Percentiles rank a stretch among this genome's conserved stretches.
Conservation (phyloP, 2,888 invertebrate species). For the Diaprepes abbreviatus region DNA sequence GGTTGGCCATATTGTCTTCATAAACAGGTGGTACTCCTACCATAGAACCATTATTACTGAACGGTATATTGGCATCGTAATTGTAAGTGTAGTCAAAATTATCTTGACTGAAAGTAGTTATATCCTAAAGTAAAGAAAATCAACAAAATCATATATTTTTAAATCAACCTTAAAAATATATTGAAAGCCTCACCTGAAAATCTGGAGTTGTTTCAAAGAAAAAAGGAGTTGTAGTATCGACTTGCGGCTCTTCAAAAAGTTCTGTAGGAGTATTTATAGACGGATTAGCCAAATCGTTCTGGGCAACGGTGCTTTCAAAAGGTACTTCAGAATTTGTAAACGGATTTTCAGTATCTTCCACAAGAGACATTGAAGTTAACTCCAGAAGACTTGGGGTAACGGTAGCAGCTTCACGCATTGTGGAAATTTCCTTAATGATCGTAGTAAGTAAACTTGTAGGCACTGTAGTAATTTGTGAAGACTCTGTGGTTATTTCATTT, state of each 20-base stretch:
- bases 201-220: constrained; percentile 33
- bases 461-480: too few relatives aligned
- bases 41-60: constrained; percentile 25
- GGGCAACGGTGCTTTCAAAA: neutral
- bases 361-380: constrained; percentile 4
- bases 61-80: constrained; percentile 25
- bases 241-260: constrained; percentile 2
- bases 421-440: neutral
- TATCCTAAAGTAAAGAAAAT: constrained; percentile 13
- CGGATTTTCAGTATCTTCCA: neutral
- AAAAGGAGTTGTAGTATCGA: constrained; percentile 39
- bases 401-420: neutral
- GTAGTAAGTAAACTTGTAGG: too few relatives aligned
- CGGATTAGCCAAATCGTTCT: neutral
- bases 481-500: neutral
- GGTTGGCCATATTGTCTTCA: constrained; percentile 9
- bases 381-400: constrained; percentile 1
- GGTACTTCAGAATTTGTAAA: neutral
- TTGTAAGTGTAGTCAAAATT: constrained; percentile 37
- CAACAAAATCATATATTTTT: neutral
- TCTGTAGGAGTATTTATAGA: constrained; percentile 1
- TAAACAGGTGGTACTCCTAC: constrained; percentile 16
- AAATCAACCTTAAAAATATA: too few relatives aligned
- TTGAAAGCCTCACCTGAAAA: constrained; percentile 24
- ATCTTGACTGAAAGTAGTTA: constrained; percentile 6